A percentile compares a stretch with the other conserved stretches of the same genome.
These are phyloP conservation scores for Trachelus iudaicus DNA, from an alignment of 2,888 invertebrate species.

Conservation along the genomic window DNA sequence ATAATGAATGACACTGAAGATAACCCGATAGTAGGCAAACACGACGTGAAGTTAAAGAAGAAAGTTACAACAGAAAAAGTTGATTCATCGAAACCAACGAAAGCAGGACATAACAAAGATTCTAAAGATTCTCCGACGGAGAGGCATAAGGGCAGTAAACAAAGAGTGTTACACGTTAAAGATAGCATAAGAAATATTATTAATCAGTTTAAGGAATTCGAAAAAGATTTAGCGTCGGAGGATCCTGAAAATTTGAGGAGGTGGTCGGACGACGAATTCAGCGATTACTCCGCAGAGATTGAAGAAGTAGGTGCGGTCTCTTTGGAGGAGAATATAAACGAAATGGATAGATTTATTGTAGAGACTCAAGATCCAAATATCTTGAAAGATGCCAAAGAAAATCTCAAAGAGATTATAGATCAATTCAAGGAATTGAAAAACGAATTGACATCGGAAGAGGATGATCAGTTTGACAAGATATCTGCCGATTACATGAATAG, in stretches of 20 bases:
- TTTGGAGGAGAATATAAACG: conserved; percentile 26
- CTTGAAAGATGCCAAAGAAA: conserved; percentile 51
- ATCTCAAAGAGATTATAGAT: conserved; percentile 56
- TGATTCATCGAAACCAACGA: conserved; percentile 43
- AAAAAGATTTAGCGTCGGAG: conserved; percentile 51
- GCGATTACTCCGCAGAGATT: conserved; percentile 15
- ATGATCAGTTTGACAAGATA: conserved; percentile 53
- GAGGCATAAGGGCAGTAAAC: conserved; percentile 33
- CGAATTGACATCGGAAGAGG: conserved; percentile 54
- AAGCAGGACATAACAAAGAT: conserved; percentile 58
- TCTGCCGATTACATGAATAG: conserved; percentile 49
- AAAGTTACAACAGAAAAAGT: conserved; percentile 16
- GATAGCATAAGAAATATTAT: conserved; percentile 61
- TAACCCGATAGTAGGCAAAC: conserved; percentile 27
- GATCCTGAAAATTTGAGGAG: conserved; percentile 34
- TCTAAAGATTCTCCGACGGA: conserved; percentile 58
- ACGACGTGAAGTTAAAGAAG: conserved; percentile 12
- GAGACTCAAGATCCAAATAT: conserved; percentile 28
- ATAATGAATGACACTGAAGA: conserved; percentile 20
- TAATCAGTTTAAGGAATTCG: conserved; percentile 60
- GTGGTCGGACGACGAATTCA: conserved; percentile 29
- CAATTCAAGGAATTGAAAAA: conserved; percentile 56
- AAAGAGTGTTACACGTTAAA: conserved; percentile 40
- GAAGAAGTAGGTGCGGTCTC: conserved; percentile 27
- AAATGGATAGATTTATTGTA: conserved; percentile 31